These are phyloP conservation scores for Halcyon chelicuti DNA, from an alignment of 2,797 vertebrate species.

Conservation along the genomic window DNA sequence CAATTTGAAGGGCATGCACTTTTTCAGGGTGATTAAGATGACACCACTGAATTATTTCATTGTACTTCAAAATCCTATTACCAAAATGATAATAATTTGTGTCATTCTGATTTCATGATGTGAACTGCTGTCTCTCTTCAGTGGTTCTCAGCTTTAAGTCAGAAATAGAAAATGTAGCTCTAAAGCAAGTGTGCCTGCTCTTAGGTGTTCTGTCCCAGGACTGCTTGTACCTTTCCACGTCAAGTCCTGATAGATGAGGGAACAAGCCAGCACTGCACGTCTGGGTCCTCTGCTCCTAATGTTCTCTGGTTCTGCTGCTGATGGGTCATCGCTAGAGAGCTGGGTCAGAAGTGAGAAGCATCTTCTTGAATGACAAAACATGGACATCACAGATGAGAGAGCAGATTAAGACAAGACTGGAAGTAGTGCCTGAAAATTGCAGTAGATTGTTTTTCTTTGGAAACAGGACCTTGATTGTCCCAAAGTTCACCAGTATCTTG, in stretches of 20 bases:
- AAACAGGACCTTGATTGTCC: not conserved
- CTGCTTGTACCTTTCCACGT: not conserved
- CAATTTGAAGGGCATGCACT: not conserved
- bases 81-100: not conserved
- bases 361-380: not conserved
- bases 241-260: not conserved
- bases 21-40: not conserved
- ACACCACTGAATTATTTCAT: not conserved
- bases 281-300: not conserved
- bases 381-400: not conserved
- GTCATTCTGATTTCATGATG: not conserved
- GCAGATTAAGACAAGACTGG: not conserved
- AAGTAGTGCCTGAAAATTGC: not conserved
- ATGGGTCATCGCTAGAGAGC: not conserved
- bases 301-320: not conserved
- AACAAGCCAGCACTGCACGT: not conserved
- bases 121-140: not conserved
- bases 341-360: not conserved
- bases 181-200: not conserved
- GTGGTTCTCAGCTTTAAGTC: not conserved
- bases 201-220: not conserved
- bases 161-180: not conserved
- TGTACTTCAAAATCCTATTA: not conserved
- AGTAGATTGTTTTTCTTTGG: not conserved
- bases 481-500: not conserved